Evolutionary conservation across 2,888 invertebrate genomes (phyloP), one percentile per base, ranked within the genome.

Genomic region (Heliconius ethilla): DNA sequence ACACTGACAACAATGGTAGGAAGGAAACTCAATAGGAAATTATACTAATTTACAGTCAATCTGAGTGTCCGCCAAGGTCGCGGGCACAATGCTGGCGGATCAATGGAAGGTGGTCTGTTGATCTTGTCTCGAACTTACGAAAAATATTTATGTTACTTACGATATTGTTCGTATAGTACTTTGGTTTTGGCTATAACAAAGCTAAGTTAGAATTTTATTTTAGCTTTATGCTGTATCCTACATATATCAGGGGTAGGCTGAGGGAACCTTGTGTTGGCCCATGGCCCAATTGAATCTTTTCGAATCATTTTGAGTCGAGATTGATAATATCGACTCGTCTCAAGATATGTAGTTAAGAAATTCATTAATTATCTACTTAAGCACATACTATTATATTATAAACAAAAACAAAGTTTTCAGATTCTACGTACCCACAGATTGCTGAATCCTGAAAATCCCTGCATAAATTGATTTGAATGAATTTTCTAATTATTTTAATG

Each of bases 11-110:
- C 78, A 81, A 83, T 78, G 75, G 80, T 79, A 81, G 80, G 82
- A 82, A 83, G 83, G 82, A 84, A 84, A 77, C 80, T 67, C 75
- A 75, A 70, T 79, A 82, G 81, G 82, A 84, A 84, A 84, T 81
- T 73, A 74, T 73, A 74, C 67, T 84, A 83, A 86, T 87, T 84
- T 83, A 83, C 74, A 82, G 77, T 79, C 81, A 77, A 79, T 78
- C 77, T 55, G 72, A 78, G 82, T 70, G 70, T 78, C 74, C 67
- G 62, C 27, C 85, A 84, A 86, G 85, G 85, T 78, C 63, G 45
- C 40, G 45, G 22, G 72, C 79, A 79, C 82, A 83, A 82, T 83
- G 77, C 77, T 78, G 66, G 1, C 73, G 75, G 62, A 10, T 65
- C 76, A 79, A 80, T 80, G 70, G 75, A 78, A 67, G 78, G 73